Percentiles rank a stretch among this genome's conserved stretches.
Evolutionary conservation across 2,888 invertebrate genomes (phyloP).

Genomic region (Nomada ferruginata): DNA sequence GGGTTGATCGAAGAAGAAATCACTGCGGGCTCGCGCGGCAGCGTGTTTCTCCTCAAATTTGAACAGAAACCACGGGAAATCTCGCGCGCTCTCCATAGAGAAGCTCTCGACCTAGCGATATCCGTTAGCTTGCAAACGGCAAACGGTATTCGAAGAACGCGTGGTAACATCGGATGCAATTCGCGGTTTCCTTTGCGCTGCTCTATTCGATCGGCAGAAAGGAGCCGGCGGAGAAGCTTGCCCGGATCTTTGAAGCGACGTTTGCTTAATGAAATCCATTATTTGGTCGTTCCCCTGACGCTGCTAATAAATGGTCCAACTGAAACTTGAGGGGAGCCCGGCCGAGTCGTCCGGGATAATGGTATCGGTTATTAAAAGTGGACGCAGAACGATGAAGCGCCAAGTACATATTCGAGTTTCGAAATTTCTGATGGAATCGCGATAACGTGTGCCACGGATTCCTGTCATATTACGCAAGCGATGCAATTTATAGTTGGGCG

Average conservation of each 20-base stretch:
- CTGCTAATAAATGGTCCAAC: too few relatives aligned
- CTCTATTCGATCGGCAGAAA: background rate
- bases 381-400: background rate
- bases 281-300: too few relatives aligned
- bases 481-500: conserved; percentile 27
- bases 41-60: background rate
- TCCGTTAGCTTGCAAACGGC: background rate
- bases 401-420: background rate
- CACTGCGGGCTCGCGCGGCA: conserved; percentile 2
- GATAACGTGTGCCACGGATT: conserved; percentile 26
- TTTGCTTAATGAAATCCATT: conserved; percentile 3
- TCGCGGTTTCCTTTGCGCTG: conserved; percentile 30
- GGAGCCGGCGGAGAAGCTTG: background rate
- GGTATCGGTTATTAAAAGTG: too few relatives aligned
- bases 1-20: conserved; percentile 6
- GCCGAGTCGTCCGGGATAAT: too few relatives aligned
- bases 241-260: background rate
- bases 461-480: conserved; percentile 42
- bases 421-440: conserved; percentile 13
- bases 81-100: background rate
- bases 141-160: conserved; percentile 38
- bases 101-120: conserved; percentile 16
- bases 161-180: conserved; percentile 31
- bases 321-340: too few relatives aligned
- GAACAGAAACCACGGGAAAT: background rate